These are phyloP conservation scores for Oryzias sinensis DNA, from an alignment of 2,797 vertebrate species.

Conservation along the genomic window DNA sequence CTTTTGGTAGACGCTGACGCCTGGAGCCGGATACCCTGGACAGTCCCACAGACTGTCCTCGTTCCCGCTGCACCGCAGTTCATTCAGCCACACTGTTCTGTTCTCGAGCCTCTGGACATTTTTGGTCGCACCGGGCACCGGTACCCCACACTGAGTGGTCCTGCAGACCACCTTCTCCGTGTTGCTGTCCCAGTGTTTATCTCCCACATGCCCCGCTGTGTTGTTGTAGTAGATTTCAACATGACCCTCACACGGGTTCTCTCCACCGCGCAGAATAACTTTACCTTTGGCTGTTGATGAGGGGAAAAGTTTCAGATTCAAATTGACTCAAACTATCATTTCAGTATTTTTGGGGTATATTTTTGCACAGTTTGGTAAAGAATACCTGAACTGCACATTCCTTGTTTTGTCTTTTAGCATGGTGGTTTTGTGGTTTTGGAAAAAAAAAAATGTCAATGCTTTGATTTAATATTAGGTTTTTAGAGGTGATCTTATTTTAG, in stretches of 20 bases:
- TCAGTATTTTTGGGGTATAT: too few relatives aligned
- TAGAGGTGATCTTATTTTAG: too few relatives aligned
- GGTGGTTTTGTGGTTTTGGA: too few relatives aligned
- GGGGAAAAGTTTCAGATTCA: too few relatives aligned
- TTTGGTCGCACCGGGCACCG: fast-evolving
- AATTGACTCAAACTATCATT: too few relatives aligned
- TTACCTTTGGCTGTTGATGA: constrained; percentile 9
- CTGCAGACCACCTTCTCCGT: constrained; percentile 58
- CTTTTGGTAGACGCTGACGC: fast-evolving
- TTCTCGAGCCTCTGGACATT: fast-evolving
- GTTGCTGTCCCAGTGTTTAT: fast-evolving
- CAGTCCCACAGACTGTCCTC: constrained; percentile 39
- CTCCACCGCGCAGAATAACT: constrained; percentile 27
- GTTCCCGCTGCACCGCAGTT: constrained; percentile 1
- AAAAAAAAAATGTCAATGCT: too few relatives aligned
- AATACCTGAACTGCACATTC: too few relatives aligned
- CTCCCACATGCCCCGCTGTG: constrained; percentile 36
- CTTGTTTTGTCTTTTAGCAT: too few relatives aligned
- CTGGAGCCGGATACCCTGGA: fast-evolving
- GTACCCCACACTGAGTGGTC: constrained; percentile 46
- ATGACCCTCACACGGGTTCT: constrained; percentile 53
- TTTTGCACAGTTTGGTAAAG: too few relatives aligned
- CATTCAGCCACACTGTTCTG: constrained; percentile 27
- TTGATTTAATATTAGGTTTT: too few relatives aligned
- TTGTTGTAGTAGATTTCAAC: constrained; percentile 14